Percentiles rank a stretch among this genome's conserved stretches.
Conservation (phyloP, 37 sponge, comb jelly and placozoan species). For the Axinella damicornis region DNA sequence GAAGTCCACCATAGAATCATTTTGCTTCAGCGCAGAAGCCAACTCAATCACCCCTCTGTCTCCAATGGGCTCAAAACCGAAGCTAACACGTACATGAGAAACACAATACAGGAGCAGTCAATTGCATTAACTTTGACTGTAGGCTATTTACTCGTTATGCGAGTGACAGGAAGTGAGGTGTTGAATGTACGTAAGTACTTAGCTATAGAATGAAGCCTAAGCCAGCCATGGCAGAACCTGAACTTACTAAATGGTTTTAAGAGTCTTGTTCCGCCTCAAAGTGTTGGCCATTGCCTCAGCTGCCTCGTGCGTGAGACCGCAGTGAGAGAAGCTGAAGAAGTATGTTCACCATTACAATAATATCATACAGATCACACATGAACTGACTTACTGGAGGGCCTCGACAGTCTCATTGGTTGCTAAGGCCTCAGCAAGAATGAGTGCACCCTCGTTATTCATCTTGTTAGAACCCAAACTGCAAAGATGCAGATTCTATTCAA, state of each 20-base stretch:
- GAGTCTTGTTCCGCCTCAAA: slow-evolving; percentile 1
- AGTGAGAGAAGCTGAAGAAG: slow-evolving; percentile 11
- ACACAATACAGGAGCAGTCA: no score
- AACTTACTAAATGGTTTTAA: slow-evolving; percentile 14
- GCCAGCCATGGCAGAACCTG: no score
- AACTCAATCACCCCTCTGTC: slow-evolving; percentile 9
- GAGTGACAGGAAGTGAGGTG: no score
- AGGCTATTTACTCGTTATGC: no score
- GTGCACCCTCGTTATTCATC: slow-evolving; percentile 11
- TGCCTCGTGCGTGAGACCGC: neutral
- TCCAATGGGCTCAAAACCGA: slow-evolving; percentile 43
- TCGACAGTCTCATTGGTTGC: slow-evolving; percentile 9
- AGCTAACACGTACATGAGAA: neutral
- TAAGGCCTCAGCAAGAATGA: neutral
- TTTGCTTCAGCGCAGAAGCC: slow-evolving; percentile 2
- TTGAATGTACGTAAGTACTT: no score
- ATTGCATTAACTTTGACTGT: no score
- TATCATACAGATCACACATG: no score
- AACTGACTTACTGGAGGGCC: slow-evolving; percentile 15
- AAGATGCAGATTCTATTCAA: no score
- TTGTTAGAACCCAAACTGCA: slow-evolving; percentile 9
- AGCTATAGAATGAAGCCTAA: no score
- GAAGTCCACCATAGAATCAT: slow-evolving; percentile 12
- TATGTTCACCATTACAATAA: neutral
- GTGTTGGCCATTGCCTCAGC: neutral